Base-by-base conservation (phyloP, 2,888 invertebrate species). In the Agrochola lychnidis region DNA sequence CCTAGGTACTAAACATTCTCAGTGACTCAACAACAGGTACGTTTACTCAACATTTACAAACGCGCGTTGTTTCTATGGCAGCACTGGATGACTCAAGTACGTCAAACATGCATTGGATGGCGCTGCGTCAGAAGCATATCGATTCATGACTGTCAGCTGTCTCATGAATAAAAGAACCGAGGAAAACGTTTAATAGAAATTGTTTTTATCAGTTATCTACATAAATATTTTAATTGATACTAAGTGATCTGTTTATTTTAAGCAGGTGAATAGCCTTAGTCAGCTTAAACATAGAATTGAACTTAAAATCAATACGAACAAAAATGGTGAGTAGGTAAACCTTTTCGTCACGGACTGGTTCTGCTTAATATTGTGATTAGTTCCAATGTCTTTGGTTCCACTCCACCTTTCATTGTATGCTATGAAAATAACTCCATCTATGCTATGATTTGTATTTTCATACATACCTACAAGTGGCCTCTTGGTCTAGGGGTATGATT, bases 401-500 rank as follows among this genome's bases (percentile, higher is more conserved):
- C 40, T 68, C 10, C 14, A 12, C 40, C 14, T 48, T 30, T n/a
- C 30, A 36, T 5, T 56, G 19, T 16, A 53, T 45, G 22, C 45
- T 6, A 78, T 61, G 64, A 66, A 63, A 72, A 73, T 70, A 84
- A 83, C 78, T 74, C 71, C 72, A 78, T 81, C 72, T 84, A 81
- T 81, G 14, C 30, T 79, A 42, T 79, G 45, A 70, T 73, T 79
- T 79, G n/a, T 75, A 73, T 69, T 91, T 90, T 87, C 68, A 16
- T 0, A 0, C 0, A 0, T 0, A 0, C 0, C 0, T 0, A 0
- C 0, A 1, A 57, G 92, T 30, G 97, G 97, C 97, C 97, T 97
- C 97, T 97, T 97, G 97, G 97, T 97, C 97, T 97, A 97, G 97
- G 97, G 97, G 97, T 97, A 97, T 97, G 97, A 97, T 97, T 97